A percentile compares a stretch with the other conserved stretches of the same genome.
Conservation (phyloP, 2,888 invertebrate genomes). For the Asteroscopus sphinx region DNA sequence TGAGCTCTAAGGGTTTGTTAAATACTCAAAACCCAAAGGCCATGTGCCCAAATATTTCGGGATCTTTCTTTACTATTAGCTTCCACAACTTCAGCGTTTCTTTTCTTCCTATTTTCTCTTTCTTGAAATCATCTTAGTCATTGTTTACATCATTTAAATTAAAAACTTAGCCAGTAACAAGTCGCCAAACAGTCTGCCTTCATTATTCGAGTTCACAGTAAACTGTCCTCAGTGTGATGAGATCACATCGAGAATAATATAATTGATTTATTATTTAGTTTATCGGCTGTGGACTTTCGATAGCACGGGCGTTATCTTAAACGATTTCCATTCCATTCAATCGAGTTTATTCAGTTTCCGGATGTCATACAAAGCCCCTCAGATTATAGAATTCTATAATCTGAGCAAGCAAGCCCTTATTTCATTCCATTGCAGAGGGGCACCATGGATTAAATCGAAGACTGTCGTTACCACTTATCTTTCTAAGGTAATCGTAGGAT, state of each 20-base stretch:
- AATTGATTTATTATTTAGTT: conserved; percentile 48
- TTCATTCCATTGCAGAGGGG: conserved; percentile 2
- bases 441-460: conserved; percentile 7
- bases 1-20: no score
- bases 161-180: not conserved
- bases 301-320: conserved; percentile 43
- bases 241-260: conserved; percentile 43
- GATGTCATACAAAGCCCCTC: conserved; percentile 1
- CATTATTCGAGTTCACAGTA: conserved; percentile 12
- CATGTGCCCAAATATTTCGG: no score
- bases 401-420: not conserved
- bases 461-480: not conserved
- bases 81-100: no score
- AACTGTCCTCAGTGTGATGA: conserved; percentile 37
- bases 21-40: no score
- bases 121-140: no score
- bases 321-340: conserved; percentile 53
- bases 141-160: not conserved
- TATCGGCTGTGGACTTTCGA: conserved; percentile 54
- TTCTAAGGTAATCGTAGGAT: conserved; percentile 3
- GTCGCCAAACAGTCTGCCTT: conserved; percentile 33
- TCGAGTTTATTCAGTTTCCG: conserved; percentile 4
- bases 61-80: no score
- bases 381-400: no score
- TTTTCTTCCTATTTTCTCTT: no score